Percentiles rank a stretch among this genome's conserved stretches.
Evolutionary conservation across 2,113 vertebrate genomes (phyloP).

Genomic region (Dolichotis patagonum): DNA sequence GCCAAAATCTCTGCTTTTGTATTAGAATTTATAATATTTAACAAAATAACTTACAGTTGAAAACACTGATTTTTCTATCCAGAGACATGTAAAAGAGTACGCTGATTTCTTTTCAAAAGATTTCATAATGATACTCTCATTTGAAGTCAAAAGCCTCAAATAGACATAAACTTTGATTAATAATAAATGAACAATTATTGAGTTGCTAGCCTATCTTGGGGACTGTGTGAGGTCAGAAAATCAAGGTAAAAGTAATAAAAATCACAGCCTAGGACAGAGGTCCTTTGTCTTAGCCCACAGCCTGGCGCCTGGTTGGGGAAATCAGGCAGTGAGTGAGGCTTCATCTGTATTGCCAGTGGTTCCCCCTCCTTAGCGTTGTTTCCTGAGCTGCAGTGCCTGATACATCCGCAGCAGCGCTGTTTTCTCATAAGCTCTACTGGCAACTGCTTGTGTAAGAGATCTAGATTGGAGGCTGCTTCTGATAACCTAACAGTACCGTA

Average conservation of each 20-base stretch:
- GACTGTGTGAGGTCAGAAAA: neutral
- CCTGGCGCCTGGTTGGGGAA: neutral
- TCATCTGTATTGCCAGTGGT: neutral
- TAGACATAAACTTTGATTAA: neutral
- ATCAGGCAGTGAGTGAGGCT: neutral
- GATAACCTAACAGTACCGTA: neutral
- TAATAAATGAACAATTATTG: neutral
- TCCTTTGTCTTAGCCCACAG: neutral
- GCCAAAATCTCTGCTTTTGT: neutral
- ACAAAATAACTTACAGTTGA: constrained; percentile 10
- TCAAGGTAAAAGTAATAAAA: neutral
- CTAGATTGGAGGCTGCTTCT: neutral
- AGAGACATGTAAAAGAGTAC: neutral
- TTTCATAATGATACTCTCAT: neutral
- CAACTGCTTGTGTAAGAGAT: neutral
- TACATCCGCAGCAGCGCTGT: neutral
- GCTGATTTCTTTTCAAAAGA: neutral
- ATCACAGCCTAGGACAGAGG: neutral
- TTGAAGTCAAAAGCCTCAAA: neutral
- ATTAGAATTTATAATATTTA: constrained; percentile 40
- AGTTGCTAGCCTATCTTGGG: neutral
- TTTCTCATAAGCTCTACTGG: neutral
- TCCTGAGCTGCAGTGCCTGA: neutral
- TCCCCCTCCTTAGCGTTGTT: neutral
- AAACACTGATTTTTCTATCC: neutral